A percentile compares a stretch with the other conserved stretches of the same genome.
Conservation (phyloP, 1,140 invertebrate species). For the Venturia canescens region DNA sequence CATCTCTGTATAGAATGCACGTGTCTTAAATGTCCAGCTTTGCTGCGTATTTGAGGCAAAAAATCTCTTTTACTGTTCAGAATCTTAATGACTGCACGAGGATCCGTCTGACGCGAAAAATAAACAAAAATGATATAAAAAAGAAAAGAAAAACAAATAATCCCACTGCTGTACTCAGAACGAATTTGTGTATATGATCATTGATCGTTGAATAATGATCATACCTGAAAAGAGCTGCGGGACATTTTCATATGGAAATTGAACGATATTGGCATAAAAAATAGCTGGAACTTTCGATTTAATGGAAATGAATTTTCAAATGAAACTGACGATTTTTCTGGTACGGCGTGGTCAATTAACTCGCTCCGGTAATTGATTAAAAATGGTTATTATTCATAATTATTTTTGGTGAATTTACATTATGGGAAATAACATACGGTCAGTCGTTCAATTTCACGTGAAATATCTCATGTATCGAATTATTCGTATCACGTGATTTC, state of each 20-base stretch:
- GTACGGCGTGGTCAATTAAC: not conserved
- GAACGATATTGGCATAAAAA: too few relatives aligned
- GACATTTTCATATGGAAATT: too few relatives aligned
- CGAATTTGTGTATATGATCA: too few relatives aligned
- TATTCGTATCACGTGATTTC: constrained; percentile 4
- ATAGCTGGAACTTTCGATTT: too few relatives aligned
- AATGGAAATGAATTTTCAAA: too few relatives aligned
- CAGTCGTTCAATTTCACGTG: not conserved
- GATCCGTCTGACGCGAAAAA: not conserved
- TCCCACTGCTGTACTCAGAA: too few relatives aligned
- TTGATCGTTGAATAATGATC: too few relatives aligned
- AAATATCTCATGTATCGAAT: not conserved
- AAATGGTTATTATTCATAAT: too few relatives aligned
- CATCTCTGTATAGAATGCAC: constrained; percentile 63
- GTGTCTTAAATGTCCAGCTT: constrained; percentile 68
- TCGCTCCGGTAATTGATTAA: too few relatives aligned
- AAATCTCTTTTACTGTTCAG: not conserved
- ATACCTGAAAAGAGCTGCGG: too few relatives aligned
- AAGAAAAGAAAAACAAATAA: too few relatives aligned
- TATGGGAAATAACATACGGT: not conserved
- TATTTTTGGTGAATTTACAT: not conserved
- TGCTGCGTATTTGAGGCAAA: constrained; percentile 20
- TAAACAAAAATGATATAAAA: not conserved
- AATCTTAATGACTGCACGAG: not conserved
- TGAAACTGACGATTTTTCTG: not conserved